Conservation (phyloP, 1,140 invertebrate species). For the Latrodectus geometricus region DNA sequence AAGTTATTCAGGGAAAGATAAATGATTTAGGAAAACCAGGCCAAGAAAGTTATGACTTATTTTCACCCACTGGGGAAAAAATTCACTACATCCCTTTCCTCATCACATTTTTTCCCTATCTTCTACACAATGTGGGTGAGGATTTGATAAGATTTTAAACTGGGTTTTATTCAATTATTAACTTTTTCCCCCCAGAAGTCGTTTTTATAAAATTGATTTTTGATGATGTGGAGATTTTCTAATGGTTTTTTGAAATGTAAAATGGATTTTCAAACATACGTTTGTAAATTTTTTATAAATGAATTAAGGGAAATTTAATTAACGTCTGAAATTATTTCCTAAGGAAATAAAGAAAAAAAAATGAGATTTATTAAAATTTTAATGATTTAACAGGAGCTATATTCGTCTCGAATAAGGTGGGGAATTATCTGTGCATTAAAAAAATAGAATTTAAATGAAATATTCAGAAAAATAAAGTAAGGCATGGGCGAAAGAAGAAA, state of each 20-base stretch:
- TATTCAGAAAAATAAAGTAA: no score
- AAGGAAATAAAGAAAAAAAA: no score
- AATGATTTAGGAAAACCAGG: slow-evolving; percentile 46
- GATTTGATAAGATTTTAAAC: neutral
- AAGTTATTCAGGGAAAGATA: slow-evolving; percentile 46
- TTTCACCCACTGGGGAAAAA: slow-evolving; percentile 10
- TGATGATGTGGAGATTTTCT: neutral
- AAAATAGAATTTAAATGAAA: no score
- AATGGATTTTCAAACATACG: neutral
- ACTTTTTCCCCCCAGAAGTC: no score
- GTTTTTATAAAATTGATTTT: neutral
- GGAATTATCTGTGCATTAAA: no score
- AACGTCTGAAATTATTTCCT: no score
- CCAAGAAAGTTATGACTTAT: slow-evolving; percentile 52
- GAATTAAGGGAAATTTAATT: no score
- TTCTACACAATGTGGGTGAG: neutral
- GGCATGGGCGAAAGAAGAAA: no score
- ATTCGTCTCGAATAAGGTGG: no score
- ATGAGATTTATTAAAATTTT: no score
- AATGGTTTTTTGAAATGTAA: neutral
- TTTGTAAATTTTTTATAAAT: no score
- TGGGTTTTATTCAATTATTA: neutral
- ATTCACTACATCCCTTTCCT: neutral
- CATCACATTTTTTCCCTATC: neutral
- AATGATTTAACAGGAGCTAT: no score